Base-by-base conservation (phyloP, 2,797 vertebrate species). In the Botia kubotai region DNA sequence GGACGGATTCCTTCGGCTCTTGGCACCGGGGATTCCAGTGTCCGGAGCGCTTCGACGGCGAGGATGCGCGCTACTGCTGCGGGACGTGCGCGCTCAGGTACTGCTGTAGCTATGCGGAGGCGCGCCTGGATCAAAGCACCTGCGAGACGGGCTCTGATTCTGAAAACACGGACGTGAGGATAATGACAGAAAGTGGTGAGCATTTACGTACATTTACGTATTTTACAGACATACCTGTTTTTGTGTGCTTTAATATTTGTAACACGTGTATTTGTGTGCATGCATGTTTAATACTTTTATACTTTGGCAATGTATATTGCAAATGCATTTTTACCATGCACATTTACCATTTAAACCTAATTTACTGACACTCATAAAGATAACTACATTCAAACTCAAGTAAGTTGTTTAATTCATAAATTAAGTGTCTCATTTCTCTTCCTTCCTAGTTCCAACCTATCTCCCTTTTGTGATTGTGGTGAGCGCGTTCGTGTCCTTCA, bases 391-490 rank as follows among this genome's bases (percentile, higher is more conserved):
- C 4, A 39, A 39, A 39, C 6, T 6, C 7, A 39, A 39, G 55
- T 12, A n/a, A n/a, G n/a, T n/a, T n/a, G n/a, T n/a, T 10, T 53
- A 53, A 13, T 57, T 57, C 53, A 39, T n/a, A 2, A 66, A 75
- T 66, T 52, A 6, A 39, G 1, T 60, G 5, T 69, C 0, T 50
- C 6, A 60, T 33, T 66, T 72, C n/a, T 76, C 14, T 33, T 65
- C 0, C 11, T 74, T 50, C 43, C 33, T 83, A 93, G 92, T 93
- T 82, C 92, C 92, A 0, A 86, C 86, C 0, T 93, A 92, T 75
- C 80, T 93, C 39, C 93, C 92, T 0, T 92, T 93, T 83, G 88
- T 93, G 21, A 91, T 93, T 0, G 88, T 92, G 21, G 86, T 88
- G 4, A 87, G 89, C 0, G 14, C 89, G 0, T 93, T 93, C 21